These are phyloP conservation scores for Catocala nupta DNA, from an alignment of 2,888 invertebrate species.

Conservation along the genomic window DNA sequence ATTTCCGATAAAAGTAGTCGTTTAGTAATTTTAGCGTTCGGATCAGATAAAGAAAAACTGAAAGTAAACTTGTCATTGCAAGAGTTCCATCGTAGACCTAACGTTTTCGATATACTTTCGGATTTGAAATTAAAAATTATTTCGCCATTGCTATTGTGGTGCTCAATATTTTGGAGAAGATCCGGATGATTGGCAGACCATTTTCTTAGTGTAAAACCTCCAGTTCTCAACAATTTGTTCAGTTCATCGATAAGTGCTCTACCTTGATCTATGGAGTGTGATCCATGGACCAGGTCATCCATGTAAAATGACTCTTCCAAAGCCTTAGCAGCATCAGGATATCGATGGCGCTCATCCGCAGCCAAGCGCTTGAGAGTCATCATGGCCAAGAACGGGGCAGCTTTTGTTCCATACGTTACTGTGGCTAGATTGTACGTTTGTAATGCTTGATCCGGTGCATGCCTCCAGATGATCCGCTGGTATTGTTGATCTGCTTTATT, in stretches of 20 bases:
- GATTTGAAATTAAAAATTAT: constrained; percentile 12
- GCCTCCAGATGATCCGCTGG: constrained; percentile 10
- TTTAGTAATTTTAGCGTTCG: no score
- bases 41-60: background rate
- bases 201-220: constrained; percentile 15
- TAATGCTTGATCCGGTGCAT: background rate
- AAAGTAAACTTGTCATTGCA: constrained; percentile 10
- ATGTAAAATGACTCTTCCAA: constrained; percentile 7
- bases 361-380: constrained; percentile 10
- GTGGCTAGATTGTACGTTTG: background rate
- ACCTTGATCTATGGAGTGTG: background rate
- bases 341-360: background rate
- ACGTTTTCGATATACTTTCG: constrained; percentile 10
- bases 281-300: constrained; percentile 5
- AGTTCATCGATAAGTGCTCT: background rate
- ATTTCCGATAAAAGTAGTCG: no score
- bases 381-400: constrained; percentile 12
- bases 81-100: constrained; percentile 13
- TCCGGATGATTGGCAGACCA: constrained; percentile 11
- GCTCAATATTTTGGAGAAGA: no score
- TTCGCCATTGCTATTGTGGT: no score
- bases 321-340: background rate
- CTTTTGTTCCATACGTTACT: no score
- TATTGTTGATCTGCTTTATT: constrained; percentile 19
- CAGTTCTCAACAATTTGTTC: no score